These are phyloP conservation scores for Drosophila paracracens DNA, from an alignment of 2,888 invertebrate species.

Conservation along the genomic window DNA sequence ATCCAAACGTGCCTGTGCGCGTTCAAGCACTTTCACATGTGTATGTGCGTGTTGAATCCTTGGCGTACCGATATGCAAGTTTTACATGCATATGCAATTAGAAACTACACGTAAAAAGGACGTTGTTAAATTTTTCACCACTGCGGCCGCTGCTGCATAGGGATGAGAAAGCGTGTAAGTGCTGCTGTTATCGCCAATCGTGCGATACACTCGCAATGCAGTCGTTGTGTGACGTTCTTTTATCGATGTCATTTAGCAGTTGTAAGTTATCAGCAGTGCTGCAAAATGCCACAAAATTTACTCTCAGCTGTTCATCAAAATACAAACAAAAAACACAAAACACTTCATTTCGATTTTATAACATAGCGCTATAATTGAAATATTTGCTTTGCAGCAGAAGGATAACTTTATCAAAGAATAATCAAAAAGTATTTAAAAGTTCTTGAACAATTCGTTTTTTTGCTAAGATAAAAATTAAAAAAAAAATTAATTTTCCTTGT, in stretches of 20 bases:
- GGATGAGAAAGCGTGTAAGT: conserved; percentile 43
- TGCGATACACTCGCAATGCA: conserved; percentile 39
- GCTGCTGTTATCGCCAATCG: conserved; percentile 35
- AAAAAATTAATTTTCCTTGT: neutral
- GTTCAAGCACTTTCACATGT: conserved; percentile 29
- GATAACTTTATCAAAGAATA: neutral
- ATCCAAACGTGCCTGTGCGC: conserved; percentile 21
- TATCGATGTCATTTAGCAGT: neutral
- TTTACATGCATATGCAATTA: conserved; percentile 34
- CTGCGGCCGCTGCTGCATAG: conserved; percentile 59
- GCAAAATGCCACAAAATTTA: neutral
- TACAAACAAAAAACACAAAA: conserved; percentile 19
- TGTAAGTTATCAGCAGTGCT: conserved; percentile 9
- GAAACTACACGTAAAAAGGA: conserved; percentile 57
- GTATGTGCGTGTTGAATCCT: conserved; percentile 5
- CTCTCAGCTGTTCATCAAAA: conserved; percentile 39
- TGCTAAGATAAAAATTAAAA: neutral
- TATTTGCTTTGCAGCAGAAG: neutral
- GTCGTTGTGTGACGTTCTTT: conserved; percentile 4
- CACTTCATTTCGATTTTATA: conserved; percentile 19
- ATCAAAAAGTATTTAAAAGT: neutral
- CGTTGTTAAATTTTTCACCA: conserved; percentile 58
- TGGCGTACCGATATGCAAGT: conserved; percentile 12
- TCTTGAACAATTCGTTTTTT: neutral
- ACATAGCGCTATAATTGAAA: conserved; percentile 2